Conservation (phyloP, 1,140 invertebrate species). For the Panagrolaimus sp. region DNA sequence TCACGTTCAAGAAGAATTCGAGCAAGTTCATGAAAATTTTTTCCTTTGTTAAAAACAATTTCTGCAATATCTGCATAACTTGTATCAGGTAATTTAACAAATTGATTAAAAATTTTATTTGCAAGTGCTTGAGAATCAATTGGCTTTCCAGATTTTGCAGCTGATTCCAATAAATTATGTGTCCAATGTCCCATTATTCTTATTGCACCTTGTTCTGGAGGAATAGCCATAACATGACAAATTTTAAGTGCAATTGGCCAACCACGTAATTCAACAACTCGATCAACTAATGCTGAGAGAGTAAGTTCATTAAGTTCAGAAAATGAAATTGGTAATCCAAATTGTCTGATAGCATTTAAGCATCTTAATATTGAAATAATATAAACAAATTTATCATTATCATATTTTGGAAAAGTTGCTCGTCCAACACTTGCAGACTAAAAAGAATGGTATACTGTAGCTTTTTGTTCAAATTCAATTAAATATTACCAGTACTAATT, state of each 20-base stretch:
- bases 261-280: conserved; percentile 23
- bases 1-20: conserved; percentile 26
- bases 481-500: conserved; percentile 17
- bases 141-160: neutral
- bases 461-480: neutral
- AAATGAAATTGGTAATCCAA: conserved; percentile 29
- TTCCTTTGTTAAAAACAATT: neutral
- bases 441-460: conserved; percentile 5
- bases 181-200: conserved; percentile 26
- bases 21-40: conserved; percentile 21
- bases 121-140: conserved; percentile 12
- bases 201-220: conserved; percentile 22
- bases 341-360: conserved; percentile 26
- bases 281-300: conserved; percentile 24
- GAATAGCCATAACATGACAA: conserved; percentile 26
- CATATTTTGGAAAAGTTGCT: conserved; percentile 19
- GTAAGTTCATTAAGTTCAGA: conserved; percentile 26
- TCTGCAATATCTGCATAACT: conserved; percentile 28
- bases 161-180: neutral
- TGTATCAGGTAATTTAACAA: conserved; percentile 24
- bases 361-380: conserved; percentile 22
- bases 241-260: conserved; percentile 30
- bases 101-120: conserved; percentile 19
- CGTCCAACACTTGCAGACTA: conserved; percentile 29
- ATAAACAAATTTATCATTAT: conserved; percentile 23